These are phyloP conservation scores for Liodrosophila aerea DNA, from an alignment of 2,888 invertebrate species.

Conservation along the genomic window DNA sequence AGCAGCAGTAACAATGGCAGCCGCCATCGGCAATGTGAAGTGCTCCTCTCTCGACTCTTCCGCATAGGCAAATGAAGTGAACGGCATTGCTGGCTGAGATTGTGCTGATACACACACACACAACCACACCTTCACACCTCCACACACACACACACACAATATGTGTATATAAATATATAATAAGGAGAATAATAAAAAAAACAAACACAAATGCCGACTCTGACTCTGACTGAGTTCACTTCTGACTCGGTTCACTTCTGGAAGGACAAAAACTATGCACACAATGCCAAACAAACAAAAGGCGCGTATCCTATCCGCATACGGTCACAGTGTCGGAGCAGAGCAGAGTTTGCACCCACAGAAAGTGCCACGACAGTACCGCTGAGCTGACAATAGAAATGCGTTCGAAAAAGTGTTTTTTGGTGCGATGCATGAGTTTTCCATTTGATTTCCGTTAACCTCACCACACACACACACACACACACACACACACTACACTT, in stretches of 20 bases:
- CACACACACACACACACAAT: constrained; percentile 1
- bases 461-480: constrained; percentile 46
- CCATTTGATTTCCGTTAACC: constrained; percentile 76
- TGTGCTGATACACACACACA: constrained; percentile 42
- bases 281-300: constrained; percentile 68
- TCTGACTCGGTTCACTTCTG: constrained; percentile 6
- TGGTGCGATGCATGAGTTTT: constrained; percentile 71
- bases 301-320: constrained; percentile 53
- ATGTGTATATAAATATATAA: constrained; percentile 16
- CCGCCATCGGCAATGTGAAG: constrained; percentile 58
- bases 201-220: constrained; percentile 15
- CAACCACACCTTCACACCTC: neutral
- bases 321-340: constrained; percentile 65
- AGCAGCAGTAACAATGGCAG: constrained; percentile 55
- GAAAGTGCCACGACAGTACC: constrained; percentile 52
- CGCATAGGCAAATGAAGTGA: constrained; percentile 76
- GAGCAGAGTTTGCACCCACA: constrained; percentile 57
- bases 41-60: constrained; percentile 72
- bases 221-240: no score
- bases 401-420: constrained; percentile 67
- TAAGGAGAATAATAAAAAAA: constrained; percentile 11
- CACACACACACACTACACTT: constrained; percentile 6
- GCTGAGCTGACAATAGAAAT: constrained; percentile 71
- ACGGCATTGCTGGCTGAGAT: constrained; percentile 45
- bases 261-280: constrained; percentile 52